A percentile compares a stretch with the other conserved stretches of the same genome.
These are phyloP conservation scores for Catalaphyllia jardinei DNA, from an alignment of 64 coral and sea anemone genomes.

Conservation along the genomic window DNA sequence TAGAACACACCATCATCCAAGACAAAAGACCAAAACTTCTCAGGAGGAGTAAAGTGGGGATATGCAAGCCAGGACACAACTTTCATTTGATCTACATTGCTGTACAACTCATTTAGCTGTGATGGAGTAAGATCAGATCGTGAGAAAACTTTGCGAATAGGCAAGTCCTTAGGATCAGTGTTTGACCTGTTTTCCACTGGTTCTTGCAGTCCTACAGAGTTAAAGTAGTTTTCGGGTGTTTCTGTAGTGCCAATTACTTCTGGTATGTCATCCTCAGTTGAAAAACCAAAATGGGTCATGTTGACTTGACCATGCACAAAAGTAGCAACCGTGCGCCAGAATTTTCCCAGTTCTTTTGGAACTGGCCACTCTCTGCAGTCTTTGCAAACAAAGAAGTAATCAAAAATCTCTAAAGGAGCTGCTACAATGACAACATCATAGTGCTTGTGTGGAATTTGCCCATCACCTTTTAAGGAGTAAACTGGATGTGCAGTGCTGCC, in stretches of 20 bases:
- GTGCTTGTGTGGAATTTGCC: not conserved
- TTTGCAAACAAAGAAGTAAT: slow-evolving; percentile 76
- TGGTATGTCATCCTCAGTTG: slow-evolving; percentile 50
- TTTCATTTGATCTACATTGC: slow-evolving; percentile 47
- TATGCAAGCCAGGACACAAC: slow-evolving; percentile 82
- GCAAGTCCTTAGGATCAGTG: slow-evolving; percentile 7
- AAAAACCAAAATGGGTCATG: slow-evolving; percentile 72
- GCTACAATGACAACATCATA: slow-evolving; percentile 95
- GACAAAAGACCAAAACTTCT: slow-evolving; percentile 83
- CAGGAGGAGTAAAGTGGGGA: slow-evolving; percentile 81
- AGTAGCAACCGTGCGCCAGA: slow-evolving; percentile 87
- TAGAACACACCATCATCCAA: slow-evolving; percentile 97
- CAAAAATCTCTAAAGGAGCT: slow-evolving; percentile 58
- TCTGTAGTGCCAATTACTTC: slow-evolving; percentile 82
- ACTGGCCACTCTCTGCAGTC: slow-evolving; percentile 83
- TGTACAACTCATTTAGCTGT: slow-evolving; percentile 62
- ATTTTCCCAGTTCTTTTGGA: slow-evolving; percentile 45
- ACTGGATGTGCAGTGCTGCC: slow-evolving; percentile 1
- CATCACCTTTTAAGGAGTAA: slow-evolving; percentile 53
- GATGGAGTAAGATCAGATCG: slow-evolving; percentile 53
- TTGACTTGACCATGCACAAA: slow-evolving; percentile 76
- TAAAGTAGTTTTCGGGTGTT: slow-evolving; percentile 88
- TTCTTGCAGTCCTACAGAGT: slow-evolving; percentile 68
- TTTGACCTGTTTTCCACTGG: slow-evolving; percentile 61
- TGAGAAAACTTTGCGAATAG: slow-evolving; percentile 88